Evolutionary conservation across 2,113 vertebrate genomes (phyloP).

Genomic region (Oxyura jamaicensis): DNA sequence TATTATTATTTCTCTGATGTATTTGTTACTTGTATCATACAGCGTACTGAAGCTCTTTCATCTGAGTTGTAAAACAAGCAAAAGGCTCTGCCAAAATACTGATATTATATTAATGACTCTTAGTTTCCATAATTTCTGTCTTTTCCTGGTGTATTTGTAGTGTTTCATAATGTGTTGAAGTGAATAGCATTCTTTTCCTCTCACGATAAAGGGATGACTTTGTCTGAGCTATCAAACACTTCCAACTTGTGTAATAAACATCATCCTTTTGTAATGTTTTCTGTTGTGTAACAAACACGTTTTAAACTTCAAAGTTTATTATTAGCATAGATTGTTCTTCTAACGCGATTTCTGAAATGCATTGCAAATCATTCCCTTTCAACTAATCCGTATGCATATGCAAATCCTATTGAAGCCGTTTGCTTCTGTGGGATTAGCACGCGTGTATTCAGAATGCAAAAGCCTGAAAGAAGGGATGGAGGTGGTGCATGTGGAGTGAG

Average conservation of each 20-base stretch:
- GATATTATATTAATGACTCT: neutral
- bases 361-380: conserved; percentile 23
- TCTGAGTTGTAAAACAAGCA: neutral
- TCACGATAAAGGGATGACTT: neutral
- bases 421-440: neutral
- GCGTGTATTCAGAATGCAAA: neutral
- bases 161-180: neutral
- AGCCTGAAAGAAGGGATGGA: neutral
- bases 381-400: conserved; percentile 22
- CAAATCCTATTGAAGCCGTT: conserved; percentile 33
- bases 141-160: neutral
- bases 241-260: conserved; percentile 30
- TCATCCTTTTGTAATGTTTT: conserved; percentile 34
- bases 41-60: neutral
- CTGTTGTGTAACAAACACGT: conserved; percentile 5
- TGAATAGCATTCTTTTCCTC: neutral
- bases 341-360: neutral
- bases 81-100: neutral
- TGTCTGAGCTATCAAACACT: neutral
- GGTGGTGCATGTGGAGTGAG: neutral
- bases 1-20: neutral
- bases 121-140: neutral
- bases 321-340: conserved; percentile 46
- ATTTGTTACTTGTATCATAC: neutral
- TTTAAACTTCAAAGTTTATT: conserved; percentile 35